Conservation (phyloP, 2,888 invertebrate species). For the Pyrrhia umbra region DNA sequence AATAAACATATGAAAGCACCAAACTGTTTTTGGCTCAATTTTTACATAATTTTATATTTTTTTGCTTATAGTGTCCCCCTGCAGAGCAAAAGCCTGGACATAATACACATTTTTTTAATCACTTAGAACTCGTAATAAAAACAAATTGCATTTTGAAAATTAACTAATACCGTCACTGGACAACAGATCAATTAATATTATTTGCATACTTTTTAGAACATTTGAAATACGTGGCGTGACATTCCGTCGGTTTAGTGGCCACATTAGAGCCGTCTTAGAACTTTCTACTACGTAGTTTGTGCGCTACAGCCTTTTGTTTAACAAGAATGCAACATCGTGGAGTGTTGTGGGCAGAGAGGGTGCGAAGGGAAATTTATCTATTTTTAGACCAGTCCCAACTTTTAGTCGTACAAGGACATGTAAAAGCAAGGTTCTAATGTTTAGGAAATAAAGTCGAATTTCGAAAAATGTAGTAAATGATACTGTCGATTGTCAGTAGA, state of each 20-base stretch:
- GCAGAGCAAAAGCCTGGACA: no score
- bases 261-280: conserved; percentile 51
- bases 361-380: conserved; percentile 61
- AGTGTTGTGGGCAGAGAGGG: conserved; percentile 64
- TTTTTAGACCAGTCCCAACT: conserved; percentile 48
- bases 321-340: conserved; percentile 73
- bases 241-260: conserved; percentile 64
- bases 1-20: no score
- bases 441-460: background rate
- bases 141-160: no score
- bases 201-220: background rate
- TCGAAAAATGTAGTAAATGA: no score
- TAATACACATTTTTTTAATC: no score
- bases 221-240: conserved; percentile 16
- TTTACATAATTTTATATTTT: no score
- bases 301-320: conserved; percentile 77
- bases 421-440: conserved; percentile 16
- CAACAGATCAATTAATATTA: no score
- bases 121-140: no score
- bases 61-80: no score
- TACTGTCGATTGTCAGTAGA: no score
- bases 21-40: no score
- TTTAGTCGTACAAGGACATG: conserved; percentile 21
- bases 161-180: no score
- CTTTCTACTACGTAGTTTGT: conserved; percentile 65